These are phyloP conservation scores for Calyptomena viridis DNA, from an alignment of 2,113 vertebrate species.

Conservation along the genomic window DNA sequence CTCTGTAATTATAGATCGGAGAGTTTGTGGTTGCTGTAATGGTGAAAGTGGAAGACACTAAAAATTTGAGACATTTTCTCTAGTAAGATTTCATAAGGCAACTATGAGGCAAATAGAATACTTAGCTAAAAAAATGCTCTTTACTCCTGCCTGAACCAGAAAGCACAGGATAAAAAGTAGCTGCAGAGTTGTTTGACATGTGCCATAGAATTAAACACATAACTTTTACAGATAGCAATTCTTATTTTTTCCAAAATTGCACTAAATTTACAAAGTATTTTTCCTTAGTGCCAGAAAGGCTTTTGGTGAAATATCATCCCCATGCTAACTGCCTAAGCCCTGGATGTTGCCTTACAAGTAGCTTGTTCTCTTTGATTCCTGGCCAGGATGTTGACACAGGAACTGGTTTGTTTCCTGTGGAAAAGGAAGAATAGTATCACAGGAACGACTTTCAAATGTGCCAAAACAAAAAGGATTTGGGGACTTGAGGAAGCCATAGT, in stretches of 20 bases:
- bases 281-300: neutral
- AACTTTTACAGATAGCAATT: neutral
- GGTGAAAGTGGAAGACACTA: neutral
- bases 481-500: neutral
- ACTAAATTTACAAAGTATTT: neutral
- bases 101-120: neutral
- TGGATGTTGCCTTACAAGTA: neutral
- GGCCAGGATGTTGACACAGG: conserved; percentile 27
- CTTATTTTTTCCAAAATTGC: neutral
- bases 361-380: conserved; percentile 10
- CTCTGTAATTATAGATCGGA: neutral
- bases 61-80: neutral
- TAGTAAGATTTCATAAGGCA: neutral
- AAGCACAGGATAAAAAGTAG: neutral
- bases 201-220: neutral
- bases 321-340: neutral
- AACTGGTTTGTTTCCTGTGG: conserved; percentile 12
- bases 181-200: neutral
- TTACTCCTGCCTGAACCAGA: neutral
- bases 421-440: conserved; percentile 28
- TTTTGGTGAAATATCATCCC: neutral
- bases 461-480: neutral
- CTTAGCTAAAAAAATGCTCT: neutral
- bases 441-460: neutral
- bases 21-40: neutral